Evolutionary conservation across 2,888 invertebrate species (phyloP), one percentile per base, ranked within the genome.

Genomic region (Dryomyza anilis): DNA sequence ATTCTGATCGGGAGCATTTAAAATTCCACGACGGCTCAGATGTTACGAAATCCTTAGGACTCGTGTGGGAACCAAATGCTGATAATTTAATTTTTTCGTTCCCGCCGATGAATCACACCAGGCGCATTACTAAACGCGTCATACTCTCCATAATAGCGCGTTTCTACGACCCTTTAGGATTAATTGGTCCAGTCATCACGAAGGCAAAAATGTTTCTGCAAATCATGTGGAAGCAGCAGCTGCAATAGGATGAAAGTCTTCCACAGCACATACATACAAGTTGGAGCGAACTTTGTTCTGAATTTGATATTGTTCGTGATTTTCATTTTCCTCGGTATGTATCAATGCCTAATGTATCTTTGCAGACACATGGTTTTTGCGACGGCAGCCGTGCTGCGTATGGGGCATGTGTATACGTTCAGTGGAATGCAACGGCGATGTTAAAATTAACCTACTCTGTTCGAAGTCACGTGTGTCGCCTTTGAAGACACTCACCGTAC

Each of bases 121-220:
- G 14, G 10, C 21, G 43, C 1, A 39, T 57, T 14, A 65, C 65
- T 1, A 72, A 69, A n/a, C 66, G 69, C 3, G 43, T 60, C 8
- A 52, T 67, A n/a, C 33, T 69, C 7, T 65, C 67, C 2, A 50
- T 63, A 12, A 63, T 68, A 16, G 67, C 68, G 23, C 33, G 64
- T 14, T 65, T 66, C 36, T 69, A 67, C 23, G 67, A 68, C 19
- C 70, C 66, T 3, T 68, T 81, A 89, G 93, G 96, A 87, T 96
- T 96, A 19, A n/a, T n/a, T n/a, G n/a, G n/a, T n/a, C n/a, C n/a
- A 69, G 46, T 67, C 1, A 56, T 68, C 6, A 43, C 64, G 7
- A 69, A 69, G 58, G 58, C 68, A 21, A 70, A 69, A 61, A 65
- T 72, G 3, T 68, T 70, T 50, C 59, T n/a, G n/a, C n/a, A n/a